A percentile compares a stretch with the other conserved stretches of the same genome.
Evolutionary conservation across 2,113 vertebrate genomes (phyloP).

Genomic region (Kobus ellipsiprymnus): DNA sequence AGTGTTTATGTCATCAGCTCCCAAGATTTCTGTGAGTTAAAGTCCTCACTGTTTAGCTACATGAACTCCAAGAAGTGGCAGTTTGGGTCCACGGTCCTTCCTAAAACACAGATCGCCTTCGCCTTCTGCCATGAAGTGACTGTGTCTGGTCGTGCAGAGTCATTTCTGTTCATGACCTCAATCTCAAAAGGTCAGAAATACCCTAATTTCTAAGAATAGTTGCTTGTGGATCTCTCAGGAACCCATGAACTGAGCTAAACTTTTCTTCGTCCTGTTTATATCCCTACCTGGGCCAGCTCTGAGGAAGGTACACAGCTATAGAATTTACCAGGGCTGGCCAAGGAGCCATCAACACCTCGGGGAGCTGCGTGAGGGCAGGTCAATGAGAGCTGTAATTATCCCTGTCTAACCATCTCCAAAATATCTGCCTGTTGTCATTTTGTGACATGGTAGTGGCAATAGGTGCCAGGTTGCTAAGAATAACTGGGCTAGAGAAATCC

Average conservation of each 20-base stretch:
- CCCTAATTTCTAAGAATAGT: constrained; percentile 6
- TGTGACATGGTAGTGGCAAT: background rate
- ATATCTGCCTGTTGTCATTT: background rate
- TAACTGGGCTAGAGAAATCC: background rate
- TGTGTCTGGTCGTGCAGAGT: background rate
- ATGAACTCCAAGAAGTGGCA: background rate
- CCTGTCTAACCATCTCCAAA: background rate
- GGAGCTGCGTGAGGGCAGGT: background rate
- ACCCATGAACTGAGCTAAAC: background rate
- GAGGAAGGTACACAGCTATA: background rate
- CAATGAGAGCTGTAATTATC: background rate
- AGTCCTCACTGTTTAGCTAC: background rate
- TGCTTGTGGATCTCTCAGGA: background rate
- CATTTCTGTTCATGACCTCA: background rate
- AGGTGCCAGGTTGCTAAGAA: background rate
- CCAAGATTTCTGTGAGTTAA: background rate
- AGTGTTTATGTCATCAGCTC: background rate
- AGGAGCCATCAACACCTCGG: background rate
- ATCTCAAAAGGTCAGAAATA: background rate
- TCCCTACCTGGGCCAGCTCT: background rate
- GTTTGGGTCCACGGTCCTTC: background rate
- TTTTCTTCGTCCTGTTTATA: background rate
- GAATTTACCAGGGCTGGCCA: background rate
- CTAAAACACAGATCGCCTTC: background rate
- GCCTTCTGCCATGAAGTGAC: background rate